phyloP scores from a whole-genome alignment of 2,113 vertebrate species.

The Haemorhous mexicanus region DNA sequence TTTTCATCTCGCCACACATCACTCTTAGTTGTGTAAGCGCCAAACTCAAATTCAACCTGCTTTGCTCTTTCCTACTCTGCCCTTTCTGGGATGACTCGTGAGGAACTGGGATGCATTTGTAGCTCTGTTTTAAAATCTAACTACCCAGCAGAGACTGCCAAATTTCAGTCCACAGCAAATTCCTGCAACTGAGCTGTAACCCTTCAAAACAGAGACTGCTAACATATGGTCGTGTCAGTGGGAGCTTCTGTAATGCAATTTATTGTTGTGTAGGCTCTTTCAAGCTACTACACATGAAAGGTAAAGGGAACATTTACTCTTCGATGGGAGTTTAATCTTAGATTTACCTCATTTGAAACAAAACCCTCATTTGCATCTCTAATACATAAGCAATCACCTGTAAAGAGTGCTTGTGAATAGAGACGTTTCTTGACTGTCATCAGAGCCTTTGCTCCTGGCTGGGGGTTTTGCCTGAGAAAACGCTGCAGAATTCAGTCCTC shows the following conservation, averaged over 20 bases:
- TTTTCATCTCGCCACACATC: fast-evolving
- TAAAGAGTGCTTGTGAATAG: conserved; percentile 18
- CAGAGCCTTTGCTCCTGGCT: background rate
- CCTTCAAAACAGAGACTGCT: conserved; percentile 54
- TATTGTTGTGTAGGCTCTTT: conserved; percentile 55
- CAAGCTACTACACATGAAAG: conserved; percentile 61
- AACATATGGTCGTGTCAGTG: conserved; percentile 61
- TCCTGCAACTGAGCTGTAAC: conserved; percentile 18
- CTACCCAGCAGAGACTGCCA: conserved; percentile 14
- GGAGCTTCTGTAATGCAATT: conserved; percentile 66
- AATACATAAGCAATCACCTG: conserved; percentile 40
- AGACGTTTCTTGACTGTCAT: background rate
- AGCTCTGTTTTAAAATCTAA: background rate
- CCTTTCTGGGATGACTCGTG: background rate
- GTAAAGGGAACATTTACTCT: conserved; percentile 38
- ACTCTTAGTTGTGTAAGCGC: fast-evolving
- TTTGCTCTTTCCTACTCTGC: background rate
- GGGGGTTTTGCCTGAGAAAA: background rate
- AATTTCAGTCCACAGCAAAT: conserved; percentile 47
- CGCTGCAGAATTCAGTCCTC: background rate
- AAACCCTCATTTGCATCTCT: conserved; percentile 13
- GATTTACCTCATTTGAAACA: conserved; percentile 54
- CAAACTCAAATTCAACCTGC: background rate
- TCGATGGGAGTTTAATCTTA: conserved; percentile 53
- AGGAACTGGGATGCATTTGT: background rate